phyloP scores from a whole-genome alignment of 2,113 vertebrate genomes.

The Callorhinus ursinus region DNA sequence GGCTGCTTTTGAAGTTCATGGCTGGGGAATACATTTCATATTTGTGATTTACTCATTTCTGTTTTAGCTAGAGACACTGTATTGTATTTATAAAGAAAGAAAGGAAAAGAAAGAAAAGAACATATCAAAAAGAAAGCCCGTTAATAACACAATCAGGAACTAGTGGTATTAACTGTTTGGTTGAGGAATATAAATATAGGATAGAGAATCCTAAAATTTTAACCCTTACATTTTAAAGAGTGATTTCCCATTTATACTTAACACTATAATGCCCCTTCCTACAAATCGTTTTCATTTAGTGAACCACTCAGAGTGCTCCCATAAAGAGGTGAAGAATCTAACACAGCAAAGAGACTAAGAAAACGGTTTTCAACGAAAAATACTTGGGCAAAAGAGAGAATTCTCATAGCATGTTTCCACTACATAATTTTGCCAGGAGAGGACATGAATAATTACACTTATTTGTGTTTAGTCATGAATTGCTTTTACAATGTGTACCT shows the following conservation, averaged over 20 bases:
- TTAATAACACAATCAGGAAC: background rate
- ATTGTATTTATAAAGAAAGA: background rate
- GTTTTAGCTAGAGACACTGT: background rate
- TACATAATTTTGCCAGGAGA: background rate
- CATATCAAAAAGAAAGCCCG: background rate
- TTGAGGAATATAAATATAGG: background rate
- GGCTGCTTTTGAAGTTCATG: background rate
- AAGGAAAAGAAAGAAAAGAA: background rate
- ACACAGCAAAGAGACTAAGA: background rate
- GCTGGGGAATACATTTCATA: background rate
- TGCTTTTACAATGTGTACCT: background rate
- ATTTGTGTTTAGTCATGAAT: background rate
- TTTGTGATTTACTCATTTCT: background rate
- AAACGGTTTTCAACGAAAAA: conserved; percentile 7
- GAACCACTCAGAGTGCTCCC: background rate
- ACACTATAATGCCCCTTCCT: background rate
- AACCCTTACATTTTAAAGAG: background rate
- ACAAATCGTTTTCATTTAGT: conserved; percentile 25
- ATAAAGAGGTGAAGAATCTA: conserved; percentile 35
- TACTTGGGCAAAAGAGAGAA: background rate
- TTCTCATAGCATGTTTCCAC: background rate
- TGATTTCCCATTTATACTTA: conserved; percentile 12
- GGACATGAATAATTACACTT: background rate
- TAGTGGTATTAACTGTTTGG: background rate
- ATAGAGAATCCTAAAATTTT: background rate